A percentile compares a stretch with the other conserved stretches of the same genome.
These are phyloP conservation scores for Todus mexicanus DNA, from an alignment of 2,797 vertebrate species.

Conservation along the genomic window DNA sequence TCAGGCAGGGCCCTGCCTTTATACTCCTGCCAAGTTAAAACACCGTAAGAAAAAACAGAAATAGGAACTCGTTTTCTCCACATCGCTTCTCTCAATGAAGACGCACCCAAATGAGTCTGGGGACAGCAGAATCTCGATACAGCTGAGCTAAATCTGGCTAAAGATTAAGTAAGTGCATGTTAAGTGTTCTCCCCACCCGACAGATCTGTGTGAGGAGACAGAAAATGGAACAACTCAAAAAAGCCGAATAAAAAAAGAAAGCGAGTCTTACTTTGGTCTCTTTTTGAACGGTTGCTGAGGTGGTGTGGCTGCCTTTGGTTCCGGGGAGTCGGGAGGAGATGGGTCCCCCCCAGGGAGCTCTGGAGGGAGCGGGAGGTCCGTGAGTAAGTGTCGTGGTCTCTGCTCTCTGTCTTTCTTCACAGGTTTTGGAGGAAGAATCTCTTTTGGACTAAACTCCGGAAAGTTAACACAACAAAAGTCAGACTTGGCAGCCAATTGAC, in stretches of 20 bases:
- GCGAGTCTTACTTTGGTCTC: conserved; percentile 93
- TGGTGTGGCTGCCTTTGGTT: conserved; percentile 83
- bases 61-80: too few relatives aligned
- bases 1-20: neutral
- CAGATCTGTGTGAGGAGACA: too few relatives aligned
- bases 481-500: neutral
- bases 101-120: accelerated
- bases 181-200: neutral
- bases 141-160: neutral
- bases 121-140: neutral
- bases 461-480: conserved; percentile 49
- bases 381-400: conserved; percentile 89
- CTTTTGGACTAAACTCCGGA: conserved; percentile 86
- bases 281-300: conserved; percentile 89
- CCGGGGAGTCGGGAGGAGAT: conserved; percentile 91
- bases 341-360: conserved; percentile 86
- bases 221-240: too few relatives aligned
- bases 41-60: too few relatives aligned
- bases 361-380: conserved; percentile 93
- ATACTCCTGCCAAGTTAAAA: too few relatives aligned
- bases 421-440: conserved; percentile 85
- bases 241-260: neutral
- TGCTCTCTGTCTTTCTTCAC: conserved; percentile 89
- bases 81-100: neutral
- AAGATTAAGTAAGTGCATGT: neutral